Evolutionary conservation across 2,888 invertebrate genomes (phyloP).

Genomic region (Psylliodes chrysocephalus): DNA sequence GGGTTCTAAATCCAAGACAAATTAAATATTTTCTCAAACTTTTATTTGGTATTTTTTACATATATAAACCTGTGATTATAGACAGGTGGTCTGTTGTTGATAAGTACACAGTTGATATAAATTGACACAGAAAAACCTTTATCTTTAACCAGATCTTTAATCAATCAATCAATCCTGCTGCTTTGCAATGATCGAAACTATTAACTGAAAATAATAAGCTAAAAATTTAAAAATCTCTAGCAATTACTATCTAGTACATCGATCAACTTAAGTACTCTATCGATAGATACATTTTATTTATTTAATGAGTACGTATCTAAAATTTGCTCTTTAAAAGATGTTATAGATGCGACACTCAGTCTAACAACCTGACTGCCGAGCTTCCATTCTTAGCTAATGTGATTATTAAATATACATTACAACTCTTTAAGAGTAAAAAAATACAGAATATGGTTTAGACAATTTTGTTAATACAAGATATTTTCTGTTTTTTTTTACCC

Average conservation of each 20-base stretch:
- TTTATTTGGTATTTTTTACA: slow-evolving; percentile 12
- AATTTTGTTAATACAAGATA: too few species aligned
- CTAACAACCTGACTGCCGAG: not conserved
- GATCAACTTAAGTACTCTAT: slow-evolving; percentile 8
- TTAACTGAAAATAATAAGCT: not conserved
- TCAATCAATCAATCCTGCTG: not conserved
- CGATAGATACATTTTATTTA: not conserved
- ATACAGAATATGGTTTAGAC: too few species aligned
- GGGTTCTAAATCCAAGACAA: not conserved
- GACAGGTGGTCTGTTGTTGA: slow-evolving; percentile 20
- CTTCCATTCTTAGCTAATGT: not conserved
- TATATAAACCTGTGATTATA: slow-evolving; percentile 17
- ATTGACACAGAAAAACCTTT: slow-evolving; percentile 17
- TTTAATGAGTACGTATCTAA: not conserved
- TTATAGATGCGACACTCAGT: not conserved
- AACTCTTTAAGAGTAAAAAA: too few species aligned
- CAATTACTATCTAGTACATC: slow-evolving; percentile 21
- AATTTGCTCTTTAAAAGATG: not conserved
- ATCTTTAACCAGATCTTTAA: slow-evolving; percentile 16
- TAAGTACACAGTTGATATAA: slow-evolving; percentile 20
- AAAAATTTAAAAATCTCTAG: not conserved
- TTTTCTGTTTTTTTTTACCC: too few species aligned
- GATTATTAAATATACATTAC: not conserved
- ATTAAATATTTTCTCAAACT: not conserved
- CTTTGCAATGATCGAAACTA: not conserved